Percentiles rank a stretch among this genome's conserved stretches.
These are phyloP conservation scores for Suricata suricatta DNA, from an alignment of 2,113 vertebrate genomes.

Conservation along the genomic window DNA sequence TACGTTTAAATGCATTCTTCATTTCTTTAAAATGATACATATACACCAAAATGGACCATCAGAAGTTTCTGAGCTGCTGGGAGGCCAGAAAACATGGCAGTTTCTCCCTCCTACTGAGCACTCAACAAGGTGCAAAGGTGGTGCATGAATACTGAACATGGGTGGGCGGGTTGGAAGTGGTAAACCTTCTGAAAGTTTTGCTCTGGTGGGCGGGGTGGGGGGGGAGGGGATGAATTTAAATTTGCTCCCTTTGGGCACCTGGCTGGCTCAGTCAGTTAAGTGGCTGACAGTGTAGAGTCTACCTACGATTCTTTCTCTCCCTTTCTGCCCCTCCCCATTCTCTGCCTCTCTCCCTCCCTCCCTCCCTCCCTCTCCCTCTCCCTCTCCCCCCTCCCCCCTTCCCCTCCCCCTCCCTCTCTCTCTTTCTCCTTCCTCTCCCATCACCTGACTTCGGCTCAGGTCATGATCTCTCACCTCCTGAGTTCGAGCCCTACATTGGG, in stretches of 20 bases:
- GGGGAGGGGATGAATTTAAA: background rate
- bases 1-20: background rate
- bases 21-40: background rate
- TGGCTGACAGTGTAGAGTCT: too few species aligned
- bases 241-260: background rate
- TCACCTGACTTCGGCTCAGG: too few species aligned
- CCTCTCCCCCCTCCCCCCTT: too few species aligned
- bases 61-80: background rate
- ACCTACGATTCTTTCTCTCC: too few species aligned
- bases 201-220: too few species aligned
- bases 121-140: background rate
- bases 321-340: too few species aligned
- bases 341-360: too few species aligned
- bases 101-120: background rate
- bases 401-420: too few species aligned
- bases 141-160: background rate
- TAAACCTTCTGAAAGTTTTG: background rate
- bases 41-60: background rate
- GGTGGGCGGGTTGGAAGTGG: background rate
- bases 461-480: too few species aligned
- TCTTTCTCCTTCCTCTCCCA: rapidly evolving
- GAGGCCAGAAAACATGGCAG: background rate
- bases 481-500: too few species aligned
- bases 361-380: rapidly evolving
- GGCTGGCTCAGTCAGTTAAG: too few species aligned